Evolutionary conservation across 1,140 invertebrate genomes (phyloP).

Genomic region (Sycophila sp.): DNA sequence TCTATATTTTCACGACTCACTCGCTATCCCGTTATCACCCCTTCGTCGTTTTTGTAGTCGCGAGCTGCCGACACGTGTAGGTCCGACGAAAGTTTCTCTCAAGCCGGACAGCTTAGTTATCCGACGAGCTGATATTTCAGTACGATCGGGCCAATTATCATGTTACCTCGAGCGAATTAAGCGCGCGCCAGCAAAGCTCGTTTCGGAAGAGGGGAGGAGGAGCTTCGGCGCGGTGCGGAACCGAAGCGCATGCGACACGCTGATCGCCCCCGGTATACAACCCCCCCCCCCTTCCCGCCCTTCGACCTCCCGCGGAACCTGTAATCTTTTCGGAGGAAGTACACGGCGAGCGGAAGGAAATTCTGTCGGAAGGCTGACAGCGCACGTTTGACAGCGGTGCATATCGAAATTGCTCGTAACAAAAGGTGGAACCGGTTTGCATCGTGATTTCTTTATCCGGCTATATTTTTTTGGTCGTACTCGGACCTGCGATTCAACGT

Average conservation of each 20-base stretch:
- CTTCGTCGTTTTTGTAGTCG: too few species aligned
- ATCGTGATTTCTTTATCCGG: too few species aligned
- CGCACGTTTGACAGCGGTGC: neutral
- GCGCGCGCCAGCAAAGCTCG: neutral
- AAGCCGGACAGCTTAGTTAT: neutral
- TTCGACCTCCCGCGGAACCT: neutral
- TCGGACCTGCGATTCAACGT: too few species aligned
- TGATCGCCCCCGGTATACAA: too few species aligned
- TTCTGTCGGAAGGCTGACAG: neutral
- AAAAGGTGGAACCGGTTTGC: too few species aligned
- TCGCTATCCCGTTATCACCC: too few species aligned
- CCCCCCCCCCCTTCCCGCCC: too few species aligned
- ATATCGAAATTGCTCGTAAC: too few species aligned
- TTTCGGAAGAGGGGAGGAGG: neutral
- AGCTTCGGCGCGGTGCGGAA: neutral
- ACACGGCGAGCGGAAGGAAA: neutral
- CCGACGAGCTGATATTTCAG: slow-evolving; percentile 14
- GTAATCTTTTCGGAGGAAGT: neutral
- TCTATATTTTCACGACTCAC: too few species aligned
- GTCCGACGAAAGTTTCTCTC: neutral
- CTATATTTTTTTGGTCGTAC: too few species aligned
- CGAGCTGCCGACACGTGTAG: neutral
- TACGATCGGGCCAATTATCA: slow-evolving; percentile 11
- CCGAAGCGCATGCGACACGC: neutral
- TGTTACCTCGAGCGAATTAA: slow-evolving; percentile 8